Conservation (phyloP, 2,888 invertebrate species). For the Isoperla grammatica region DNA sequence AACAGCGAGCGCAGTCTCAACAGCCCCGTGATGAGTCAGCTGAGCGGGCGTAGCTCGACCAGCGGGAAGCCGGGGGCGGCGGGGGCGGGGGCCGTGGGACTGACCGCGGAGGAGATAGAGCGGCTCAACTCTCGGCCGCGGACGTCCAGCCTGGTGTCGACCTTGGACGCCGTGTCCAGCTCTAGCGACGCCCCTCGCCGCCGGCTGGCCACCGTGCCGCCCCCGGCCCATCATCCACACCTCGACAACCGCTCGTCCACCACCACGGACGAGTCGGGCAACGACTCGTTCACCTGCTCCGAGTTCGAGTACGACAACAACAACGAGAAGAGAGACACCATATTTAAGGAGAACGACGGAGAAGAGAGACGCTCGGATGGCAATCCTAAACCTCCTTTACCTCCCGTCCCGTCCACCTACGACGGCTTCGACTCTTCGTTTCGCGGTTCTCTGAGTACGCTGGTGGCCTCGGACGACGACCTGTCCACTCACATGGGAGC, state of each 20-base stretch:
- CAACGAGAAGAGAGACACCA: conserved; percentile 57
- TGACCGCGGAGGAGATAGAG: conserved; percentile 91
- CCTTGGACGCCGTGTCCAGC: conserved; percentile 90
- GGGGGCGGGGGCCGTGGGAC: conserved; percentile 56
- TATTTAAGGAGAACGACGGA: conserved; percentile 11
- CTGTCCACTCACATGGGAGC: conserved; percentile 74
- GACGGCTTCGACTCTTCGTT: conserved; percentile 93
- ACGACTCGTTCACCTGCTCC: conserved; percentile 96
- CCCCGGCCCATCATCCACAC: conserved; percentile 47
- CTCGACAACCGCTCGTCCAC: conserved; percentile 69
- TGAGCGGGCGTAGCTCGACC: conserved; percentile 71
- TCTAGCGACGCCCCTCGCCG: conserved; percentile 68
- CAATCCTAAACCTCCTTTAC: conserved; percentile 56
- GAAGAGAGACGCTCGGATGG: conserved; percentile 19
- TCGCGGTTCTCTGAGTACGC: conserved; percentile 86
- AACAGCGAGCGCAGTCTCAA: conserved; percentile 88
- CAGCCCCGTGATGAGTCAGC: conserved; percentile 87
- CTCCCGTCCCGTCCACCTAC: conserved; percentile 63
- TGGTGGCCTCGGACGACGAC: conserved; percentile 92
- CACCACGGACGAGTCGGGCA: conserved; percentile 87
- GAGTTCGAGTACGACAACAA: conserved; percentile 96
- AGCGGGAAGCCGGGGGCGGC: conserved; percentile 36
- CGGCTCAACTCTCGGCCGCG: conserved; percentile 80
- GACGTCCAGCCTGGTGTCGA: conserved; percentile 85
- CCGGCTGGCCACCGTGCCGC: conserved; percentile 30